phyloP scores from a whole-genome alignment of 2,113 vertebrate species.

The Etia nguti region DNA sequence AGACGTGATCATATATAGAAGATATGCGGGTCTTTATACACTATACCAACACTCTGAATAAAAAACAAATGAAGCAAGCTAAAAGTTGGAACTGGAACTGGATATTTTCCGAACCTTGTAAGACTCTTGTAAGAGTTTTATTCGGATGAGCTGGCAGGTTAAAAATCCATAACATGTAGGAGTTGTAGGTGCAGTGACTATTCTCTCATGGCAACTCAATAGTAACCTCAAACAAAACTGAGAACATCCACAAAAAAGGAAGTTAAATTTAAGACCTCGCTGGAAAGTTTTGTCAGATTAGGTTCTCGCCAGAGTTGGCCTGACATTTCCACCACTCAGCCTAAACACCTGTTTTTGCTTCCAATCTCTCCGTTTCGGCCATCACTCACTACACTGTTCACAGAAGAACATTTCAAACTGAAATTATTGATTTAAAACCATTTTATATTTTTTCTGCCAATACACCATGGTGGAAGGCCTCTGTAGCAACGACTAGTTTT shows the following conservation, averaged over 20 bases:
- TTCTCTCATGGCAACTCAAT: not conserved
- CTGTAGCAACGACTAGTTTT: not conserved
- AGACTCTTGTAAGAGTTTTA: not conserved
- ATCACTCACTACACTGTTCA: not conserved
- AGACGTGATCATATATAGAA: not conserved
- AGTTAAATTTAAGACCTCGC: not conserved
- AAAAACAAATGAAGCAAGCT: not conserved
- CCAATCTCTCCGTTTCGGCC: not conserved
- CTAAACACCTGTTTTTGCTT: not conserved
- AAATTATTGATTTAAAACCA: constrained; percentile 4
- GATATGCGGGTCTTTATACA: not conserved
- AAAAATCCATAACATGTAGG: constrained; percentile 26
- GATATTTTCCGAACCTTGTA: not conserved
- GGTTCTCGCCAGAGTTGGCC: not conserved
- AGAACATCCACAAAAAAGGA: not conserved
- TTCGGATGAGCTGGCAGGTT: not conserved
- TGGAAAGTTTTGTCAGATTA: not conserved
- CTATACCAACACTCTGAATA: not conserved
- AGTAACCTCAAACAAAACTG: not conserved
- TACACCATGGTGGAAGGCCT: not conserved
- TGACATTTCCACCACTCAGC: not conserved
- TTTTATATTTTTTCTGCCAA: not conserved
- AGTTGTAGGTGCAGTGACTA: not conserved
- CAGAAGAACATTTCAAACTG: not conserved
- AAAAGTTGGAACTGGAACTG: not conserved